These are phyloP conservation scores for Theodoxus fluviatilis DNA, from an alignment of 2,888 invertebrate genomes.

Conservation along the genomic window DNA sequence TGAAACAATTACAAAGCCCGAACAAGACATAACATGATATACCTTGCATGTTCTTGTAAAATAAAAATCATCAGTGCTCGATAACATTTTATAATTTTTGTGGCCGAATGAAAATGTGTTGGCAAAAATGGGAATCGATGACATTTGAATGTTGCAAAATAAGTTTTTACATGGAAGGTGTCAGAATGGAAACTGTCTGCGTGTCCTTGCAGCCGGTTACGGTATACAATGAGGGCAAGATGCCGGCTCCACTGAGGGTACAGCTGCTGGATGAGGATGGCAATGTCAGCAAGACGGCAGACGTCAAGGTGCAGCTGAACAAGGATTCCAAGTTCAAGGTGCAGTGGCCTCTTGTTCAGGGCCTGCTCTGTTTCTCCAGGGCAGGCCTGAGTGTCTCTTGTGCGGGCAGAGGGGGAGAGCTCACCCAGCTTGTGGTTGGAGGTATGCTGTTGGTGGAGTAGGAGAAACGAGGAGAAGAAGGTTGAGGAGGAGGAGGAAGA, in stretches of 20 bases:
- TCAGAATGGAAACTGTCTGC: neutral
- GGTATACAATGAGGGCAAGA: slow-evolving; percentile 53
- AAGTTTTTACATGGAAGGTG: too few relatives aligned
- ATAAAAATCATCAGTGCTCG: too few relatives aligned
- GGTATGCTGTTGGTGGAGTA: neutral
- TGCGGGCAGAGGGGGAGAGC: neutral
- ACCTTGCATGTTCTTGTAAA: neutral
- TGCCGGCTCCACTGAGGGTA: slow-evolving; percentile 50
- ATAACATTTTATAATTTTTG: too few relatives aligned
- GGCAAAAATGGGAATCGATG: neutral
- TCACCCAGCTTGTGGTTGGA: neutral
- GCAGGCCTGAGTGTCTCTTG: neutral
- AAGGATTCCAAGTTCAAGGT: slow-evolving; percentile 60
- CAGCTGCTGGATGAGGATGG: slow-evolving; percentile 59
- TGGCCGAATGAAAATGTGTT: neutral
- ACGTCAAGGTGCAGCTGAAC: slow-evolving; percentile 56
- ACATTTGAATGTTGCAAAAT: neutral
- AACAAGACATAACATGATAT: too few relatives aligned
- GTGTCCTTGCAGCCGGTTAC: slow-evolving; percentile 48
- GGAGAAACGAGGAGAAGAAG: too few relatives aligned
- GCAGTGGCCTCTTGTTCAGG: too few relatives aligned
- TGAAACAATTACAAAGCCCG: too few relatives aligned
- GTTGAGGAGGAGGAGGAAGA: too few relatives aligned
- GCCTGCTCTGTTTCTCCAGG: neutral
- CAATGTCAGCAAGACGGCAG: slow-evolving; percentile 48